Base-by-base conservation (phyloP, 1,140 invertebrate species). In the Lasaia peninsularis region DNA sequence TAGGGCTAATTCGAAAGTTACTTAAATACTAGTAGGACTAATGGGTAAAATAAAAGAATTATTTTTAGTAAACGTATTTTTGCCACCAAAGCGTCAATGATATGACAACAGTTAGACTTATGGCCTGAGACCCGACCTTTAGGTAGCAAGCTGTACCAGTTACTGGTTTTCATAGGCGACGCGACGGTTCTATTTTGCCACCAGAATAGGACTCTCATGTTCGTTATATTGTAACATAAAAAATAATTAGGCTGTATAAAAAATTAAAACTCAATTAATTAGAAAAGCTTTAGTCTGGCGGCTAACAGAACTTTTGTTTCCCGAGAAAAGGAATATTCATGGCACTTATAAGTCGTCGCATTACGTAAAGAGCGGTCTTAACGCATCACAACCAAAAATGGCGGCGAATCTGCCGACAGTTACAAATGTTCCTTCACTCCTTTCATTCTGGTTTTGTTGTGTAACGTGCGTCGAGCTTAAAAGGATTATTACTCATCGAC, bases 401-500 rank as follows among this genome's bases (percentile, higher is more conserved):
- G 54, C 9, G 49, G 31, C 35, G 58, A 67, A 67, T 62, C 60
- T 58, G 67, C 62, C 66, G 69, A 71, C 69, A 71, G 69, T 69
- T 64, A 71, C 66, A 69, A 71, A 71, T 71, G 66, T 62, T 52
- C 21, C 54, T 53, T 51, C 60, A 63, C 56, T 67, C 49, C 52
- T 52, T 33, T 49, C 54, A 62, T 62, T 65, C 57, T 28, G 60
- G 62, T 69, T 65, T 65, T 65, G 66, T 63, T 28, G 11, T 44
- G 34, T 37, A 55, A 55, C 34, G 52, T 35, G 12, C 24, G 24
- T 40, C 9, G 37, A 24, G 50, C 21, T 24, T 51, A 28, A 24
- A 14, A 31, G 28, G 49, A 32, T 31, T 28, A 51, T 51, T 51
- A 31, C n/a, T 51, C 28, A 21, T 24, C 14, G 21, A 51, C 21